Conservation (phyloP, 2,797 vertebrate genomes). For the Pseudomugil tenellus region DNA sequence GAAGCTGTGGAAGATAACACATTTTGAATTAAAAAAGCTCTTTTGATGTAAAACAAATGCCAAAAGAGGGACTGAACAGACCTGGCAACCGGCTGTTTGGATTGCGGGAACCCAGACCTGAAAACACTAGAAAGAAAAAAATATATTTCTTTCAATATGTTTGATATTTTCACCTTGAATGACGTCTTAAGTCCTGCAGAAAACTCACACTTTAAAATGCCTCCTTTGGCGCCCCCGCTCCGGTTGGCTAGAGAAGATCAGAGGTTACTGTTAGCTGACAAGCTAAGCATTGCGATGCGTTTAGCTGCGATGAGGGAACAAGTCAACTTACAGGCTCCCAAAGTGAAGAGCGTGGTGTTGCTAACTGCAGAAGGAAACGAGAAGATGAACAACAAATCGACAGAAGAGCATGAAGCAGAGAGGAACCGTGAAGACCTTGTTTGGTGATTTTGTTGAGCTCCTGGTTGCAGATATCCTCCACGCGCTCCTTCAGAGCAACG, state of each 20-base stretch:
- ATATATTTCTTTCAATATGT: neutral
- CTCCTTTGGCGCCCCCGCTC: constrained; percentile 42
- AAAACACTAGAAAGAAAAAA: constrained; percentile 72
- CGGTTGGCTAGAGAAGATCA: constrained; percentile 53
- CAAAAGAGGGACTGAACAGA: constrained; percentile 28
- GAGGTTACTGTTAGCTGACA: neutral
- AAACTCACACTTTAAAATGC: constrained; percentile 72
- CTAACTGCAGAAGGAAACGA: constrained; percentile 69
- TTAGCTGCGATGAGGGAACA: neutral
- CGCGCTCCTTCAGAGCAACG: constrained; percentile 74
- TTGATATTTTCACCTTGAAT: neutral
- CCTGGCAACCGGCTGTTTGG: constrained; percentile 63
- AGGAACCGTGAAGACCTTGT: constrained; percentile 61
- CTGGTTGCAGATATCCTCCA: constrained; percentile 83
- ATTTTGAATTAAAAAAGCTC: neutral
- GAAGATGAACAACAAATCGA: neutral
- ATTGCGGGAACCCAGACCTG: constrained; percentile 69
- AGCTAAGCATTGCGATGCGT: neutral
- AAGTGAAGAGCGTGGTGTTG: constrained; percentile 68
- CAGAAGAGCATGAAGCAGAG: too few species aligned
- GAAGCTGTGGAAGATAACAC: constrained; percentile 50
- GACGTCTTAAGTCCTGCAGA: neutral
- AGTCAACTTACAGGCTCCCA: constrained; percentile 66
- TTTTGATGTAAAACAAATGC: neutral
- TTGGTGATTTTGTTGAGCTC: constrained; percentile 81